Percentiles rank a stretch among this genome's conserved stretches.
Evolutionary conservation across 1,140 invertebrate genomes (phyloP).

Genomic region (Lepidurus apus): DNA sequence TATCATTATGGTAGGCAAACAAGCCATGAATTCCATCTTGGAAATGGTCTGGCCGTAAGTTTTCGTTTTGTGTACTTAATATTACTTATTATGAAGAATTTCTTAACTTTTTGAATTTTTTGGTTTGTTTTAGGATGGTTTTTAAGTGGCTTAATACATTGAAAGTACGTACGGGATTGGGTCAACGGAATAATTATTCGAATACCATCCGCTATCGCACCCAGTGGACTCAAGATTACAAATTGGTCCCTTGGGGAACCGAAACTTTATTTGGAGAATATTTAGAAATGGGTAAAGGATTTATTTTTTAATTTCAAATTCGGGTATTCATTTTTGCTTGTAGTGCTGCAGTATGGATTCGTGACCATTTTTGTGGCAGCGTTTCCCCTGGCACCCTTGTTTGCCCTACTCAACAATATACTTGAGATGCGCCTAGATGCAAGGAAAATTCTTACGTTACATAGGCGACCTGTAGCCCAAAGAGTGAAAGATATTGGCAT

Average conservation of each 20-base stretch:
- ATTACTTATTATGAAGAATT: neutral
- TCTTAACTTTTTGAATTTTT: neutral
- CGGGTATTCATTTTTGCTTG: conserved; percentile 38
- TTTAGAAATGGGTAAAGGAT: conserved; percentile 43
- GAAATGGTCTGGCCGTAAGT: conserved; percentile 57
- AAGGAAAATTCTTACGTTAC: conserved; percentile 75
- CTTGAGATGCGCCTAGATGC: conserved; percentile 85
- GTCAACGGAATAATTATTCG: conserved; percentile 40
- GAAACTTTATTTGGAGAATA: conserved; percentile 86
- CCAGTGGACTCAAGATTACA: conserved; percentile 88
- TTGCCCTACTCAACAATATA: conserved; percentile 80
- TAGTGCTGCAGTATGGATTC: conserved; percentile 84
- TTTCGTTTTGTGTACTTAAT: neutral
- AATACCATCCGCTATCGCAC: conserved; percentile 41
- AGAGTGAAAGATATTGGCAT: conserved; percentile 81
- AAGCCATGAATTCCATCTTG: conserved; percentile 57
- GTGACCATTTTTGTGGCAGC: conserved; percentile 85
- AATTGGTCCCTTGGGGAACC: conserved; percentile 79
- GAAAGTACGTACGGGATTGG: conserved; percentile 51
- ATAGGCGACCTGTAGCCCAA: conserved; percentile 75
- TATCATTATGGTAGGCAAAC: conserved; percentile 66
- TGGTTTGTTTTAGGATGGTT: conserved; percentile 48
- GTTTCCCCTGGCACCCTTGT: conserved; percentile 81
- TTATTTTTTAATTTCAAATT: neutral
- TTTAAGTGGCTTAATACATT: conserved; percentile 67